Evolutionary conservation across 1,140 invertebrate species (phyloP), one percentile per base, ranked within the genome.

Genomic region (Zaprionus ornatus): DNA sequence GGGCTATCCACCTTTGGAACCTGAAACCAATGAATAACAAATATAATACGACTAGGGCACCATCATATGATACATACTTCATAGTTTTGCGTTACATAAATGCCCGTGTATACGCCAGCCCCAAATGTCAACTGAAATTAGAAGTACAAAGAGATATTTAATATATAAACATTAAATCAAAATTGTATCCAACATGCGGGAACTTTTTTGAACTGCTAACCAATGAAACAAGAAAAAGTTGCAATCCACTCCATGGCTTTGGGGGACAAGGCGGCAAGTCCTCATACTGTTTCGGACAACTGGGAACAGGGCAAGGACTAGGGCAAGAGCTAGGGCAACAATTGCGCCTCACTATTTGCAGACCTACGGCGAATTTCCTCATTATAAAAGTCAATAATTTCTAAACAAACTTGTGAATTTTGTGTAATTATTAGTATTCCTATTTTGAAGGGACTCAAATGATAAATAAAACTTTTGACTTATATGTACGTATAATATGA

Each of bases 1-100:
- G 97, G 97, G 76, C 97, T 96, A 92, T 97, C 96, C 0, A 97
- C 95, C 92, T 95, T 95, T 13, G 97, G 96, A 72, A 98, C 94
- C 97, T 98, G 91, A 40, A 77, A 52, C 57, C 25, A 71, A 60
- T 5, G 2, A n/a, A 32, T 2, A 40, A 12, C 25, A 7, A 12
- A 23, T 23, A 21, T 32, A 25, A 55, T 35, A 19, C 15, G 3
- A 19, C 12, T 10, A 12, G 19, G 10, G 17, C 21, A n/a, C 21
- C n/a, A 17, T 12, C 2, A 10, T 19, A 12, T 55, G 15, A 4
- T 27, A 50, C 91, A 92, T 94, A 97, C 96, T 93, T 97, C 94
- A 93, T 97, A 97, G 93, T 97, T 97, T 94, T 97, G 97, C 68
- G 94, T 94, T 66, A 97, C 84, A 86, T 97, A 98, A 65, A 97